A percentile compares a stretch with the other conserved stretches of the same genome.
Conservation (phyloP, 2,797 vertebrate genomes). For the Petrocephalus schoutedeni region DNA sequence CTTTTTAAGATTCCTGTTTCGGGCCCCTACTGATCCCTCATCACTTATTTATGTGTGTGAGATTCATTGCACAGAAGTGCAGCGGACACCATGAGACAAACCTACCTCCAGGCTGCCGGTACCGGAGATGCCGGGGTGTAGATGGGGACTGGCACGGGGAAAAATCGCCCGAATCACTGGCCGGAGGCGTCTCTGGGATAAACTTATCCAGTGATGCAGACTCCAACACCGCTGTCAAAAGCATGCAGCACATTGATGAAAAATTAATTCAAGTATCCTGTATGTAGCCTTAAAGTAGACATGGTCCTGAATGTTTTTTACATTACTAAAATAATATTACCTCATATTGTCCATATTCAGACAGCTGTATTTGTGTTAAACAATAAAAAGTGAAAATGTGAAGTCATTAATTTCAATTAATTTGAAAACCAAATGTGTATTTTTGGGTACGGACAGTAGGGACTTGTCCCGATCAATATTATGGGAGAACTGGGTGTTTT, state of each 20-base stretch:
- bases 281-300: not conserved
- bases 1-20: not conserved
- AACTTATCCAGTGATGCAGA: slow-evolving; percentile 78
- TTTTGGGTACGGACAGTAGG: too few relatives aligned
- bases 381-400: too few relatives aligned
- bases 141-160: slow-evolving; percentile 88
- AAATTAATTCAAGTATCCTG: not conserved
- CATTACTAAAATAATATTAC: too few relatives aligned
- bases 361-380: too few relatives aligned
- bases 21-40: not conserved
- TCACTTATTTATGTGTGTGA: not conserved
- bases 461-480: too few relatives aligned
- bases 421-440: too few relatives aligned
- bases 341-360: too few relatives aligned
- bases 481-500: too few relatives aligned
- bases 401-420: too few relatives aligned
- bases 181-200: slow-evolving; percentile 72
- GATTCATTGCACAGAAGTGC: not conserved
- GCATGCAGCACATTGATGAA: not conserved
- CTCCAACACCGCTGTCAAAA: slow-evolving; percentile 74
- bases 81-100: not conserved
- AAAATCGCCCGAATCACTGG: slow-evolving; percentile 71
- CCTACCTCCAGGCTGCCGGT: slow-evolving; percentile 83
- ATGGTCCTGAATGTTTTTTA: too few relatives aligned
- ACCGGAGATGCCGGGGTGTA: slow-evolving; percentile 88